Base-by-base conservation (phyloP, 2,888 invertebrate species). In the Melieria crassipennis region DNA sequence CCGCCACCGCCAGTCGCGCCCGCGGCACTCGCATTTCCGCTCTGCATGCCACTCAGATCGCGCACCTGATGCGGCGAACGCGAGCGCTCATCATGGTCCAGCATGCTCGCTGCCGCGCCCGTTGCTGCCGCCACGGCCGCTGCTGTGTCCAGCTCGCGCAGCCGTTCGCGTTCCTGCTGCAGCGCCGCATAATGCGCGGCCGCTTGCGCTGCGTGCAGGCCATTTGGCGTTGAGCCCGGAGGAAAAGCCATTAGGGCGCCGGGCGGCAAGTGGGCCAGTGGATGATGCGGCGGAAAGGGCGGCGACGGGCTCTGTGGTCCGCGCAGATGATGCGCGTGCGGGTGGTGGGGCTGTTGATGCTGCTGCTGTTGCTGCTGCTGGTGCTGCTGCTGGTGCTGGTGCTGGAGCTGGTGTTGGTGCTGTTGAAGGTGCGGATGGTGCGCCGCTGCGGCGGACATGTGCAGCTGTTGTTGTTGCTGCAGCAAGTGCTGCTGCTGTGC, bases 51-150 rank as follows among this genome's bases (percentile, higher is more conserved):
- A 43, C 66, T 66, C 11, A 71, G 58, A 11, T 71, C 71, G 45
- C 67, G 71, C 47, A 68, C 73, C 69, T 9, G 78, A 68, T 79
- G 79, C 5, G 87, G 87, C n/a, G 86, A 87, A 50, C 85, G 86
- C n/a, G 87, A 87, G 42, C 87, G 82, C 4, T 85, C 85, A 69
- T 85, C 84, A 42, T 85, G 82, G 55, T 80, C 79, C 71, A 73
- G 58, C 2, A 74, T 75, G 7, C 65, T 71, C 63, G 30, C 42
- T n/a, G 9, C 45, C 46, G 30, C 75, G 7, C 65, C 72, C 63
- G 30, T 42, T n/a, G 9, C 45, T 16, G 30, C 72, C 58, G 7
- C 48, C 48, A 4, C 30, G n/a, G 79, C 16, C 55, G 75, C 13
- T 73, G 79, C 61, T 73, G 76, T 73, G 65, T 77, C 76, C 55